Percentiles rank a stretch among this genome's conserved stretches.
Evolutionary conservation across 1,140 invertebrate species (phyloP).

Genomic region (Trigoniulus corallinus): DNA sequence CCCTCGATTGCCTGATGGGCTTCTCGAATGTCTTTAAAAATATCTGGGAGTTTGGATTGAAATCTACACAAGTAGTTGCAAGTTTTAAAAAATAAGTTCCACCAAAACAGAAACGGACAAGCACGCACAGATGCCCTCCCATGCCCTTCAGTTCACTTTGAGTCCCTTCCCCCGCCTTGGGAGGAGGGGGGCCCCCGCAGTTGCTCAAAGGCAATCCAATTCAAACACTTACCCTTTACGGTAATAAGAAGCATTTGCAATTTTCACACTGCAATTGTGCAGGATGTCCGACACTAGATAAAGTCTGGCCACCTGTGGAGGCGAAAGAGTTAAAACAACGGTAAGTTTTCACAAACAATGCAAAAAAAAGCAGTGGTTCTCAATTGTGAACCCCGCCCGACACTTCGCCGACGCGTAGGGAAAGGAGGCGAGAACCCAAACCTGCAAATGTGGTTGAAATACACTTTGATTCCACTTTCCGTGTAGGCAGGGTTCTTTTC

Average conservation of each 20-base stretch:
- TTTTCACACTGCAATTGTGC: constrained; percentile 90
- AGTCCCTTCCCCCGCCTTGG: no score
- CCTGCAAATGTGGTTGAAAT: no score
- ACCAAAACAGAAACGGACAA: not conserved
- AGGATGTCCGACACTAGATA: constrained; percentile 95
- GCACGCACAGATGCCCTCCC: not conserved
- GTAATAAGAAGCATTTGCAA: constrained; percentile 93
- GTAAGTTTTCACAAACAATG: not conserved
- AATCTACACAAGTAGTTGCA: constrained; percentile 38
- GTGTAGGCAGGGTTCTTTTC: no score
- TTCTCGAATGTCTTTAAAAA: constrained; percentile 68
- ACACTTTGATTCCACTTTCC: no score
- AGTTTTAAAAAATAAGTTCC: constrained; percentile 10
- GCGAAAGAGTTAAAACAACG: constrained; percentile 7
- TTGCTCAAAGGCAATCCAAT: not conserved
- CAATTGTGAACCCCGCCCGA: no score
- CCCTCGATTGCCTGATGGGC: constrained; percentile 64
- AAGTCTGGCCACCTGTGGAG: constrained; percentile 60
- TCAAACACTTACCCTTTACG: constrained; percentile 55
- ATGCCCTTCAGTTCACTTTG: no score
- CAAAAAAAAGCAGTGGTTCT: no score
- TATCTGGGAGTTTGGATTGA: constrained; percentile 64
- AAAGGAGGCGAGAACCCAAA: no score
- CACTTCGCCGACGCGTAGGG: no score
- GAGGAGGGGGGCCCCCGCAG: no score